Evolutionary conservation across 2,797 vertebrate genomes (phyloP).

Genomic region (Rhincodon typus): DNA sequence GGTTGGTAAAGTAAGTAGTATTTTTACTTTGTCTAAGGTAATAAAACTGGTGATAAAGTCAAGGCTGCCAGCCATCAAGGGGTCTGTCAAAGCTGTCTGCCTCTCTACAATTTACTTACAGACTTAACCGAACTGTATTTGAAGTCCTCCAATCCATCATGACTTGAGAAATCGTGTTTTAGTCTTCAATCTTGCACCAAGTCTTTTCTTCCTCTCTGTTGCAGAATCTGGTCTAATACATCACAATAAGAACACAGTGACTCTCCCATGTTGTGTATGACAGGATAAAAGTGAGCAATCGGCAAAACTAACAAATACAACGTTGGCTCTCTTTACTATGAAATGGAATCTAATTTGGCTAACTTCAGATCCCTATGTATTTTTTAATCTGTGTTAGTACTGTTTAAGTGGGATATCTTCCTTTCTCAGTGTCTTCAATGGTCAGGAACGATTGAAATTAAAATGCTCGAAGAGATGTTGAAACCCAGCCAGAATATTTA

Average conservation of each 20-base stretch:
- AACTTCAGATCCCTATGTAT: neutral
- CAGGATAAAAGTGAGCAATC: neutral
- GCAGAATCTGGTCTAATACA: neutral
- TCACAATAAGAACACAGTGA: neutral
- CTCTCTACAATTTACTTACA: neutral
- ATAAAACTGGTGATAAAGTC: conserved; percentile 18
- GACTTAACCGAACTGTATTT: neutral
- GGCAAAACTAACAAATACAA: neutral
- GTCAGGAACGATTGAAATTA: neutral
- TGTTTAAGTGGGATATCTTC: neutral
- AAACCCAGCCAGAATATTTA: neutral
- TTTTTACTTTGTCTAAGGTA: neutral
- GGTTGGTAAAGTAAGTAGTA: neutral
- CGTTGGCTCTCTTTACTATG: neutral
- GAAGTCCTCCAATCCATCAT: neutral
- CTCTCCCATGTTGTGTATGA: neutral
- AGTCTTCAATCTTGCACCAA: neutral
- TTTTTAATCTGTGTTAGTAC: neutral
- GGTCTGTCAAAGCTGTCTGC: neutral
- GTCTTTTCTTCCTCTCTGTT: neutral
- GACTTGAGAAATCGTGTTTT: neutral
- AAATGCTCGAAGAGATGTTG: neutral
- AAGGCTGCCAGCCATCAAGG: neutral
- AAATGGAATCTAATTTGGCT: neutral
- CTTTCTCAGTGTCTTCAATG: neutral